Evolutionary conservation across 64 coral and sea anemone genomes (phyloP).

Genomic region (Stylophora pistillata): DNA sequence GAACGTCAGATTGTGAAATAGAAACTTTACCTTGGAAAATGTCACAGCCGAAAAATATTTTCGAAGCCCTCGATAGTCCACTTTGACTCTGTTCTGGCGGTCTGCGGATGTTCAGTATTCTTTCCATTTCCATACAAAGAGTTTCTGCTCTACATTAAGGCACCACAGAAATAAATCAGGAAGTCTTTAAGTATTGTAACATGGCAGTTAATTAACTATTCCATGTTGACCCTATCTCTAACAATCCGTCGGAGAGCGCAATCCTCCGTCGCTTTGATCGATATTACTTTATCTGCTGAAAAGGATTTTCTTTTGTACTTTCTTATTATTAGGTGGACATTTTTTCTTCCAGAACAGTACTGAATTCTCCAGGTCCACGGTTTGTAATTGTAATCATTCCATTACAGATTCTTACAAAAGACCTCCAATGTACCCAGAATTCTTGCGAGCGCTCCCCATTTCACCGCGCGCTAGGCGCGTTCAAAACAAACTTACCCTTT

Average conservation of each 20-base stretch:
- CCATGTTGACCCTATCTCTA: neutral
- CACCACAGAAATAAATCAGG: neutral
- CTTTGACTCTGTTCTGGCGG: slow-evolving; percentile 32
- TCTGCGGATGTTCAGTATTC: slow-evolving; percentile 26
- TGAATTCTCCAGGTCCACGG: too few relatives aligned
- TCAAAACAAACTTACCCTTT: too few relatives aligned
- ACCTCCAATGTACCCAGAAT: too few relatives aligned
- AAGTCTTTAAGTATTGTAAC: slow-evolving; percentile 20
- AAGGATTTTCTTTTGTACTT: too few relatives aligned
- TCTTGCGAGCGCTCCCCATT: too few relatives aligned
- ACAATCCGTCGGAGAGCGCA: neutral
- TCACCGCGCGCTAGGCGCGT: too few relatives aligned
- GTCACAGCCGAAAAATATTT: slow-evolving; percentile 67
- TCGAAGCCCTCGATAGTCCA: slow-evolving; percentile 51
- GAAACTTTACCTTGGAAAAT: slow-evolving; percentile 71
- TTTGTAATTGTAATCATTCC: too few relatives aligned
- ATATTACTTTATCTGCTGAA: too few relatives aligned
- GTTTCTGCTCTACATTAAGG: neutral
- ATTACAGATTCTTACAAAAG: too few relatives aligned
- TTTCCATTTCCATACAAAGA: slow-evolving; percentile 41
- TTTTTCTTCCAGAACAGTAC: too few relatives aligned
- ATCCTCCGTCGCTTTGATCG: neutral
- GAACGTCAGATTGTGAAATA: neutral
- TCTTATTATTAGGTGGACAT: too few relatives aligned
- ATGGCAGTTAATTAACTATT: neutral